These are phyloP conservation scores for Zosterops borbonicus DNA, from an alignment of 2,113 vertebrate species.

Conservation along the genomic window DNA sequence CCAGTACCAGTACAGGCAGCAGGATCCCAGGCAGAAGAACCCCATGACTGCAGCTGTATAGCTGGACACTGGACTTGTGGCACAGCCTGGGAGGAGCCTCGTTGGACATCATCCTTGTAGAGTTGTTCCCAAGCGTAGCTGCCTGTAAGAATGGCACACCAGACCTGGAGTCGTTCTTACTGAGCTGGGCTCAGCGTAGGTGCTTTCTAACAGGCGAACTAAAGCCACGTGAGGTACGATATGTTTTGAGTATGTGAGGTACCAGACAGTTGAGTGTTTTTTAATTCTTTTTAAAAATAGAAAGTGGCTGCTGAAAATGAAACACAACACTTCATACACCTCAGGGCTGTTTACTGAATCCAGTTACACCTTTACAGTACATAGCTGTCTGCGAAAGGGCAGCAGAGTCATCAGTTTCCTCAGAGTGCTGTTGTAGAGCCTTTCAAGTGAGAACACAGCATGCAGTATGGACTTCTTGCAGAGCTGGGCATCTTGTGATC, in stretches of 20 bases:
- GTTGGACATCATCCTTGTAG: background rate
- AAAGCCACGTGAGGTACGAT: background rate
- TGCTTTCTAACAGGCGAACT: background rate
- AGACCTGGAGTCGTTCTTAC: conserved; percentile 32
- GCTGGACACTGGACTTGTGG: background rate
- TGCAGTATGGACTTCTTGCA: background rate
- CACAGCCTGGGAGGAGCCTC: background rate
- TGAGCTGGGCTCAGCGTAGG: conserved; percentile 32
- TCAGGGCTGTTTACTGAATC: conserved; percentile 40
- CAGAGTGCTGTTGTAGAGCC: background rate
- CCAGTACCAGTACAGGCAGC: conserved; percentile 74
- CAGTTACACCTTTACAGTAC: background rate
- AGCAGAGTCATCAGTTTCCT: background rate
- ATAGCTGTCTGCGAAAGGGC: background rate
- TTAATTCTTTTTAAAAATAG: conserved; percentile 8
- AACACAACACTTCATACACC: conserved; percentile 11
- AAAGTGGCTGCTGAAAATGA: conserved; percentile 2
- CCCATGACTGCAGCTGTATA: conserved; percentile 90
- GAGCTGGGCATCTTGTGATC: background rate
- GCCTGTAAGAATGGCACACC: background rate
- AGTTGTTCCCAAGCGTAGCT: conserved; percentile 18
- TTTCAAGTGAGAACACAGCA: background rate
- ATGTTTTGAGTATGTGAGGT: background rate
- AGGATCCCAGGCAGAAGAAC: conserved; percentile 86
- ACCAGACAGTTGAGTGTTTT: conserved; percentile 20